Evolutionary conservation across 23 tunicate species (phyloP).

Genomic region (Styela clava): DNA sequence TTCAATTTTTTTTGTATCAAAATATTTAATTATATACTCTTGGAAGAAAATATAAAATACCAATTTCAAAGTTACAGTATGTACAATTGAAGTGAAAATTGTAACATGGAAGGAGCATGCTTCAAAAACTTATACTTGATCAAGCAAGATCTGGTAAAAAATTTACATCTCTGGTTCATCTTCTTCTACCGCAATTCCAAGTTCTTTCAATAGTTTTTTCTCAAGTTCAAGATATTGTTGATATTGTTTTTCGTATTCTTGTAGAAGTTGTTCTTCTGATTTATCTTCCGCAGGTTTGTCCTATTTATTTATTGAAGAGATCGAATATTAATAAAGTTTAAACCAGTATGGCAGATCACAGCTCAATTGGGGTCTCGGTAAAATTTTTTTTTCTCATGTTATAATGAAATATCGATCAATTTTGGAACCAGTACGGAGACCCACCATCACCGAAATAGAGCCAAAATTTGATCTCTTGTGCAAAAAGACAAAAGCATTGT

Average conservation of each 20-base stretch:
- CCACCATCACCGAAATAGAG: too few species aligned
- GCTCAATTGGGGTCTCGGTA: background rate
- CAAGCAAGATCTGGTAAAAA: background rate
- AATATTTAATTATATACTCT: background rate
- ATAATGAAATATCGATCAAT: too few species aligned
- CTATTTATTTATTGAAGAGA: slow-evolving; percentile 10
- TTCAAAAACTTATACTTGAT: background rate
- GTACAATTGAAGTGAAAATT: background rate
- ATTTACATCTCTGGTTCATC: slow-evolving; percentile 47
- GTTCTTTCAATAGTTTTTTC: slow-evolving; percentile 60
- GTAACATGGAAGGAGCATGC: too few species aligned
- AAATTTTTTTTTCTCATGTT: too few species aligned
- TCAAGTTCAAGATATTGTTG: slow-evolving; percentile 62
- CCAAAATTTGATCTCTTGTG: too few species aligned
- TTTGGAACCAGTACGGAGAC: too few species aligned
- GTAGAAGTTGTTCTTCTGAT: slow-evolving; percentile 32
- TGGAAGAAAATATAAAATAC: background rate
- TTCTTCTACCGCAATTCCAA: slow-evolving; percentile 62
- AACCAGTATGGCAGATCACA: background rate
- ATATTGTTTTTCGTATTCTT: slow-evolving; percentile 56
- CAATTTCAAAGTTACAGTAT: too few species aligned
- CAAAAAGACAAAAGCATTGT: too few species aligned
- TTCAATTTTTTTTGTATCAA: background rate
- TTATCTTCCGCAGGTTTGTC: slow-evolving; percentile 31
- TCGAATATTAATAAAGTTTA: background rate